These are phyloP conservation scores for Hyperoodon ampullatus DNA, from an alignment of 2,113 vertebrate species.

Conservation along the genomic window DNA sequence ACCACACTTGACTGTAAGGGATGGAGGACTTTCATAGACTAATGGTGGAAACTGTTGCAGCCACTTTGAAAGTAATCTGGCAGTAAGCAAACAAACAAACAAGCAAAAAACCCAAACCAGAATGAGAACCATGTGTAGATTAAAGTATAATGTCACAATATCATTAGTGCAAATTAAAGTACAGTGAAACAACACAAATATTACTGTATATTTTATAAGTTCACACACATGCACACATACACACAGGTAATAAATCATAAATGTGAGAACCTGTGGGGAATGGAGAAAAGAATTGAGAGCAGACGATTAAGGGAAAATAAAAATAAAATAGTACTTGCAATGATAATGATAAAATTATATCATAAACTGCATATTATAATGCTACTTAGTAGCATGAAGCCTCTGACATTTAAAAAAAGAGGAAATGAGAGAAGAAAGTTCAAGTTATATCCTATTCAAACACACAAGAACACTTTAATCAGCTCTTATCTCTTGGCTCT, in stretches of 20 bases:
- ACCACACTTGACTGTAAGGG: background rate
- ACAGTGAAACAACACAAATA: background rate
- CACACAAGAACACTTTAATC: background rate
- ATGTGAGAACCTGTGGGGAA: background rate
- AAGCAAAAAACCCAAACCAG: background rate
- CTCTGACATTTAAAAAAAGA: background rate
- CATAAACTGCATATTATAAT: background rate
- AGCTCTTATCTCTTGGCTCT: background rate
- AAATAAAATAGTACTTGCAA: background rate
- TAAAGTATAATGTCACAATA: background rate
- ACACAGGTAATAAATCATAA: background rate
- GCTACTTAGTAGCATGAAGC: background rate
- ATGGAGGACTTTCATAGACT: background rate
- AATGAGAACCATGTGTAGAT: background rate
- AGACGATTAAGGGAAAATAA: background rate
- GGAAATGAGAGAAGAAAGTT: background rate
- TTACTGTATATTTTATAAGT: background rate
- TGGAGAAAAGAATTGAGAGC: background rate
- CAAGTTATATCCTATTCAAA: background rate
- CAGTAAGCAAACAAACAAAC: background rate
- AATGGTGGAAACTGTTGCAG: background rate
- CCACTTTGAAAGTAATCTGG: background rate
- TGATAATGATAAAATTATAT: background rate
- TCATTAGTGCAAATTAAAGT: background rate
- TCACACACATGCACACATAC: background rate